A percentile compares a stretch with the other conserved stretches of the same genome.
Conservation (phyloP, 2,797 vertebrate genomes). For the Tapirus indicus region DNA sequence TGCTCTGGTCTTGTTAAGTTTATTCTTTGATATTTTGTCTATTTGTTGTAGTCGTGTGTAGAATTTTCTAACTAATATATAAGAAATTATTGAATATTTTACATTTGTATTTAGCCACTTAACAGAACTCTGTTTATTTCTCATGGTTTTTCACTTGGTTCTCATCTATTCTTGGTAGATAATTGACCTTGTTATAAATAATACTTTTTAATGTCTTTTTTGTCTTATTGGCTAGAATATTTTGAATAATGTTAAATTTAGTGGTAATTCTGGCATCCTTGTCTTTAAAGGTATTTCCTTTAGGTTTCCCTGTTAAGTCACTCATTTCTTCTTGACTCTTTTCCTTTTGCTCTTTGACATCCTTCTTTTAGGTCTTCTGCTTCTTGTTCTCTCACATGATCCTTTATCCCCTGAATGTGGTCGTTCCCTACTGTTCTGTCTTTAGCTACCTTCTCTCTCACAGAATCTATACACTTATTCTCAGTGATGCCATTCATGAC, state of each 20-base stretch:
- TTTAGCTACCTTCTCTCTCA: neutral
- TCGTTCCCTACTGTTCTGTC: neutral
- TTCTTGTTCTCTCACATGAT: neutral
- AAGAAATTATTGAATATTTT: neutral
- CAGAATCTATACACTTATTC: neutral
- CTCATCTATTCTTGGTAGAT: neutral
- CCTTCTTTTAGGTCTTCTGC: neutral
- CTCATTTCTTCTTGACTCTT: neutral
- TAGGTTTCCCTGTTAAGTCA: neutral
- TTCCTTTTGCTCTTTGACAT: neutral
- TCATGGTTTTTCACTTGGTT: constrained; percentile 10
- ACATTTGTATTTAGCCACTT: neutral
- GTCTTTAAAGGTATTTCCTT: constrained; percentile 13
- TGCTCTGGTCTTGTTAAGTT: neutral
- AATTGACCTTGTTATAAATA: neutral
- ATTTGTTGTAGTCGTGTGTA: neutral
- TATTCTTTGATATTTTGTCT: constrained; percentile 27
- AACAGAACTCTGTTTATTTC: neutral
- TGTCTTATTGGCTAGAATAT: neutral
- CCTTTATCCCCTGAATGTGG: neutral
- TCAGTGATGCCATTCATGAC: neutral
- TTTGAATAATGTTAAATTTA: constrained; percentile 7
- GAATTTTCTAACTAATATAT: constrained; percentile 6
- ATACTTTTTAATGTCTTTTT: neutral
- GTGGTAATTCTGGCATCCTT: neutral